A percentile compares a stretch with the other conserved stretches of the same genome.
These are phyloP conservation scores for Clarias magur DNA, from an alignment of 2,113 vertebrate genomes.

Conservation along the genomic window DNA sequence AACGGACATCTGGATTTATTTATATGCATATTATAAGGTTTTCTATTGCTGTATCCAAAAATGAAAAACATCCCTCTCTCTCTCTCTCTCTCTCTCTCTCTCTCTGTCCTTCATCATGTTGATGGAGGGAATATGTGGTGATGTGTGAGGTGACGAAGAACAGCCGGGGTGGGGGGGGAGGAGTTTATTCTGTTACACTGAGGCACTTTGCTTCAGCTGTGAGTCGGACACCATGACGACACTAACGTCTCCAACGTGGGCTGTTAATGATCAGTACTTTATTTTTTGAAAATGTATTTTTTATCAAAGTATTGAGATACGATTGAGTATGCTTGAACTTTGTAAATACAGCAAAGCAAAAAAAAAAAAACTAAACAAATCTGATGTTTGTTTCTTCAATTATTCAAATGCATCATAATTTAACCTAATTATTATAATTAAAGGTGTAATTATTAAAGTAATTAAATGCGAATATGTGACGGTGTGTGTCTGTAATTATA, in stretches of 20 bases:
- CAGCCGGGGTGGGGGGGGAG: too few species aligned
- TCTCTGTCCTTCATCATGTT: neutral
- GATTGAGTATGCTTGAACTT: conserved; percentile 47
- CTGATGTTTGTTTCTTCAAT: conserved; percentile 6
- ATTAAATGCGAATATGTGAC: too few species aligned
- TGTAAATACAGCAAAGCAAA: conserved; percentile 57
- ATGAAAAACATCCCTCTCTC: neutral
- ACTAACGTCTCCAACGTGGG: neutral
- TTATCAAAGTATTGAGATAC: conserved; percentile 8
- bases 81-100: neutral
- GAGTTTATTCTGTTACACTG: conserved; percentile 22
- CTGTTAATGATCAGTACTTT: neutral
- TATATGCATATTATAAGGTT: neutral
- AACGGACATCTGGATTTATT: neutral
- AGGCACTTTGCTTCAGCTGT: neutral
- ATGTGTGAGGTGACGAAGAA: neutral
- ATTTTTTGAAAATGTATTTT: conserved; percentile 22
- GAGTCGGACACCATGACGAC: neutral
- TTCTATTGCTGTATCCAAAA: neutral
- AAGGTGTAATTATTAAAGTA: too few species aligned
- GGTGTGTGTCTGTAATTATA: too few species aligned
- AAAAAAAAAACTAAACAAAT: conserved; percentile 17
- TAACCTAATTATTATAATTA: too few species aligned
- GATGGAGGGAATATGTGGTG: neutral
- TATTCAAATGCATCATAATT: neutral